phyloP scores from a whole-genome alignment of 2,797 vertebrate genomes.

The Coluber constrictor region DNA sequence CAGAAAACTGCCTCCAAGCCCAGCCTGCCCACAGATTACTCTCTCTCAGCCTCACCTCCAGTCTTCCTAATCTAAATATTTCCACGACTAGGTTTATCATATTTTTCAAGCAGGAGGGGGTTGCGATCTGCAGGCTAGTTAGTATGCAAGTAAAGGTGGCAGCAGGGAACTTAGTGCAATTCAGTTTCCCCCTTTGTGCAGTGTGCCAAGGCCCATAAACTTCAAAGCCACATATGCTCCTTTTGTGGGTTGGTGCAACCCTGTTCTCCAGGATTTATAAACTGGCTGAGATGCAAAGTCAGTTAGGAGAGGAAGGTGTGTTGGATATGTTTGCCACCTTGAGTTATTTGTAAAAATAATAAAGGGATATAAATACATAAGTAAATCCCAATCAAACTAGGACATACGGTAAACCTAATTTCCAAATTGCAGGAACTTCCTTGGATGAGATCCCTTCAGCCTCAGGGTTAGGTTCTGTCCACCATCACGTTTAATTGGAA shows the following conservation, averaged over 20 bases:
- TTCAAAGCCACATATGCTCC: background rate
- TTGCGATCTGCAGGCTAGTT: background rate
- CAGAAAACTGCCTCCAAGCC: background rate
- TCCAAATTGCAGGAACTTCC: background rate
- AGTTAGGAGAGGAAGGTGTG: background rate
- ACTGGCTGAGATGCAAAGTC: background rate
- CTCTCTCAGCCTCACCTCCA: background rate
- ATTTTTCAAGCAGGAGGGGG: background rate
- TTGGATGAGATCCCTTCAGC: background rate
- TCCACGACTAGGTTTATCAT: background rate
- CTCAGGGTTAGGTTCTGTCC: background rate
- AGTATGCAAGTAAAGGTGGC: background rate
- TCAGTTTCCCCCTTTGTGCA: background rate
- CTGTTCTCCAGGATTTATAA: background rate
- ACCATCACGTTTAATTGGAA: background rate
- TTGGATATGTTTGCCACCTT: background rate
- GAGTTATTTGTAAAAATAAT: background rate
- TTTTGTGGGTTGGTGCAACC: background rate
- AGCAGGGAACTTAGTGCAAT: background rate
- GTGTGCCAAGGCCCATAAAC: background rate
- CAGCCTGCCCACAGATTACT: background rate
- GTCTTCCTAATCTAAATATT: background rate
- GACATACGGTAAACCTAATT: background rate
- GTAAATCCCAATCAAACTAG: background rate
- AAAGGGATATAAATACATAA: background rate